These are phyloP conservation scores for Theristicus caerulescens DNA, from an alignment of 2,113 vertebrate species.

Conservation along the genomic window DNA sequence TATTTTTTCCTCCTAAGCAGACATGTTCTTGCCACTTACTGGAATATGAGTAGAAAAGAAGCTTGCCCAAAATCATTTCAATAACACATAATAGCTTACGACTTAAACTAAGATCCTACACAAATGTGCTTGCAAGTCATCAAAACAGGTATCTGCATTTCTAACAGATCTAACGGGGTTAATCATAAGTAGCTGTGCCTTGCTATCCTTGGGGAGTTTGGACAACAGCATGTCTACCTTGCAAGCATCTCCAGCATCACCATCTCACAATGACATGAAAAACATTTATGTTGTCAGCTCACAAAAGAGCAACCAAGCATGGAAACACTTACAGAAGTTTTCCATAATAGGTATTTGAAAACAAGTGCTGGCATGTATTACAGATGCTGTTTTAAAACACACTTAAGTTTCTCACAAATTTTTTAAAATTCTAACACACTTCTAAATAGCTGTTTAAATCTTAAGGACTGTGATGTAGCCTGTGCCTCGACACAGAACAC, in stretches of 20 bases:
- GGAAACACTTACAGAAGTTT: not conserved
- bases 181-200: not conserved
- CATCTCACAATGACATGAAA: rapidly evolving
- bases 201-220: rapidly evolving
- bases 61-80: rapidly evolving
- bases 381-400: not conserved
- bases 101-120: not conserved
- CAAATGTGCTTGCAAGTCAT: not conserved
- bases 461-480: not conserved
- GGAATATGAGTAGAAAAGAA: not conserved
- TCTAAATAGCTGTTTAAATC: not conserved
- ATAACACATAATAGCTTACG: rapidly evolving
- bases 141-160: not conserved
- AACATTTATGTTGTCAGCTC: not conserved
- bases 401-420: rapidly evolving
- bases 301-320: not conserved
- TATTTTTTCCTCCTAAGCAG: rapidly evolving
- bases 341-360: not conserved
- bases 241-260: not conserved
- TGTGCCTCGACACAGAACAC: not conserved
- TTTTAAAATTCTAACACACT: not conserved
- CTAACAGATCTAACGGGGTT: not conserved
- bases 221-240: not conserved
- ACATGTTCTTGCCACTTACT: not conserved
- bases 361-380: not conserved